Base-by-base conservation (phyloP, 2,888 invertebrate species). In the Drosophila pseudotalamancana region DNA sequence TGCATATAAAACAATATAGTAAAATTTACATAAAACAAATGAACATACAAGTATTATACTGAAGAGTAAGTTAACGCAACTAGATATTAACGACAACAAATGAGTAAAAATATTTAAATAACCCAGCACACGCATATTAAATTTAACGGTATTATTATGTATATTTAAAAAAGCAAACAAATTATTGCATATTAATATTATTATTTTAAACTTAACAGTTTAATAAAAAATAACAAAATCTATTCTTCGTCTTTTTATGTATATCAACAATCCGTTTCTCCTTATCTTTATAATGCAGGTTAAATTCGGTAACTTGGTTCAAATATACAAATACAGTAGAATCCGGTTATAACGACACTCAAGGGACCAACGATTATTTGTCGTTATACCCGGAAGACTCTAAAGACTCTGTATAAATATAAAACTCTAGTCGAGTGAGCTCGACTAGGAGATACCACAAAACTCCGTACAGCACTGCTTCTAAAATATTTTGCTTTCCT, bases 141-240 rank as follows among this genome's bases (percentile, higher is more conserved):
- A 74, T 72, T 71, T 85, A 82, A 85, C 50, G 62, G 66, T 81
- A 86, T 85, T 86, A 78, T 80, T 80, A 80, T 80, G 79, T 88
- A 77, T 85, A 88, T 88, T 88, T 77, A 77, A 73, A 71, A 81
- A 71, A 14, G 4, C 12, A n/a, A n/a, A n/a, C 40, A 40, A 27
- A 77, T 74, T 82, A 86, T 88, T 87, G 87, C 83, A 87, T 86
- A 87, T 88, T 80, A 80, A 75, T 73, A 74, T 69, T 74, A 79
- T 80, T 87, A 80, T 80, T 80, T 80, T 81, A 87, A 80, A 80
- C 85, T 85, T 88, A 89, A 89, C 76, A 71, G 87, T 78, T 88
- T 89, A 88, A 89, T 89, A 88, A 88, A 85, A 69, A 65, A 73
- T 62, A 77, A 59, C 55, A 62, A 34, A 46, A 55, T 16, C 16